Base-by-base conservation (phyloP, 2,113 vertebrate species). In the Anoplopoma fimbria region DNA sequence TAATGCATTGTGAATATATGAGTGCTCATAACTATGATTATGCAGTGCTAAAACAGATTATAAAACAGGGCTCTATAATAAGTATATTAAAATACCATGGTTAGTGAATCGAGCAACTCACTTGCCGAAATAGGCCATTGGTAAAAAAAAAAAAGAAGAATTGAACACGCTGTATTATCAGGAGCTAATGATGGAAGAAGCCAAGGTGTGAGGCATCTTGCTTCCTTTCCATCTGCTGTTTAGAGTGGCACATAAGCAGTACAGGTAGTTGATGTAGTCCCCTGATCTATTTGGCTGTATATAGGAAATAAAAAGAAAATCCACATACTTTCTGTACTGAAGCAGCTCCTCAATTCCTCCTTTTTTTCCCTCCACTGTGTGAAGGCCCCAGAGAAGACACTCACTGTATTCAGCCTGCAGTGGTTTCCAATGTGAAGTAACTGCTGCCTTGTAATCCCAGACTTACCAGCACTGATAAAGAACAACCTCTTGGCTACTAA, bases 401-500 rank as follows among this genome's bases (percentile, higher is more conserved):
- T 45, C 25, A 9, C 15, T 72, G 40, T 33, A 4, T 36, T 64
- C 51, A 77, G 69, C 69, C 74, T 70, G 69, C 53, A 74, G 77
- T 27, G 6, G 34, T 38, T 67, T 61, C 25, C 40, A 49, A 4
- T 57, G 77, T 69, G 65, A 83, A 77, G 69, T 45, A 34, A 55
- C 80, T 65, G 42, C 58, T n/a, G 62, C 33, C 55, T 69, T 74
- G 72, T 77, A 82, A 82, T 69, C 76, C 65, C 1, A 25, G 67
- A 63, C 63, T 58, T 68, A 75, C 57, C 85, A 62, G 33, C 51
- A 1, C 40, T 38, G 77, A 86, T 81, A 76, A 81, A 74, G 45
- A 84, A 36, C 76, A 81, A 19, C 42, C 84, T 81, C 71, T 47
- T 29, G 74, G 77, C 77, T 77, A 31, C 78, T 64, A 80, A 72